phyloP scores from a whole-genome alignment of 2,888 invertebrate species.

The Caenorhabditis sp. region DNA sequence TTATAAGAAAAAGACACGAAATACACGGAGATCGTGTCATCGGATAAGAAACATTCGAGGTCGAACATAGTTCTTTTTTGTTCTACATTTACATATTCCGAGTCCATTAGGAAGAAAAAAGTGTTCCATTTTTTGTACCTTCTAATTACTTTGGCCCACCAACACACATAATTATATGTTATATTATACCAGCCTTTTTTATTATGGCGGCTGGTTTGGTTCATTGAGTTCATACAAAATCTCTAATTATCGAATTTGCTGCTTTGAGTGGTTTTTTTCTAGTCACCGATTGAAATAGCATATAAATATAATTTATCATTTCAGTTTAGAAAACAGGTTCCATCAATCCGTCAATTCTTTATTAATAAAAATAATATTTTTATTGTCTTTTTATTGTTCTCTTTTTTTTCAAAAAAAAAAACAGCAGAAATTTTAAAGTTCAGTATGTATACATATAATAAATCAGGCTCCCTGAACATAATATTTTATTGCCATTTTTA shows the following conservation, averaged over 20 bases:
- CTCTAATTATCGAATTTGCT: too few species aligned
- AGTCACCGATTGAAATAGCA: too few species aligned
- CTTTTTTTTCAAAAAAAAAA: too few species aligned
- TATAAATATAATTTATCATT: background rate
- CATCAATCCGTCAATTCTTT: background rate
- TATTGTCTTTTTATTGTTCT: background rate
- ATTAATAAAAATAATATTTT: background rate
- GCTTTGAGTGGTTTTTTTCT: too few species aligned
- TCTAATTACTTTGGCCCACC: background rate
- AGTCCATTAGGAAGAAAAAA: background rate
- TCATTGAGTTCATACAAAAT: background rate
- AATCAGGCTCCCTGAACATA: background rate
- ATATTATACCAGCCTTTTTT: background rate
- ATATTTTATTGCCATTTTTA: background rate
- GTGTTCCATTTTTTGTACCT: background rate
- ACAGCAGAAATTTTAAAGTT: too few species aligned
- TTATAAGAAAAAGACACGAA: conserved; percentile 6
- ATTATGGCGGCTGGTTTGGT: background rate
- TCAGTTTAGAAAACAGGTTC: conserved; percentile 1
- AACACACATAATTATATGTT: background rate
- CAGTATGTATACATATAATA: background rate
- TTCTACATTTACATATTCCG: background rate
- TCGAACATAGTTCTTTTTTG: background rate
- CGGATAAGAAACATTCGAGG: background rate
- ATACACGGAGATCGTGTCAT: background rate